Conservation (phyloP, 2,113 vertebrate genomes). For the Atlantisia rogersi region DNA sequence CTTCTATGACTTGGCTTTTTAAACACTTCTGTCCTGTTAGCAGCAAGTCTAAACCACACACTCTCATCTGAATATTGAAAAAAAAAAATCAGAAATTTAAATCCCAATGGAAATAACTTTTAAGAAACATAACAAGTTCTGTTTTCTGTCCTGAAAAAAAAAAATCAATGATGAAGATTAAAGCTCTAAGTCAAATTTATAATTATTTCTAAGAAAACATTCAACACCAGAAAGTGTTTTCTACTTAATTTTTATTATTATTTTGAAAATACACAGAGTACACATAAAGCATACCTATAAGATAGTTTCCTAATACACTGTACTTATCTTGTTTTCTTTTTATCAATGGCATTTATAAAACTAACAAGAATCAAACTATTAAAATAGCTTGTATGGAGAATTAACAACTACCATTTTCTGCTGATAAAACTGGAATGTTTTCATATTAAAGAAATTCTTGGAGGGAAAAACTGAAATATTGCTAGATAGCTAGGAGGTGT, state of each 20-base stretch:
- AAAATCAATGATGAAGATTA: not conserved
- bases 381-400: not conserved
- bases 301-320: not conserved
- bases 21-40: not conserved
- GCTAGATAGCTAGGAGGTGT: fast-evolving
- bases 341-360: not conserved
- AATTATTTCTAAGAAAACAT: not conserved
- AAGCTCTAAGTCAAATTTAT: not conserved
- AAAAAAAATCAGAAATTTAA: not conserved
- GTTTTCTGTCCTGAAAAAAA: not conserved
- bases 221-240: not conserved
- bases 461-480: not conserved
- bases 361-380: not conserved
- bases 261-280: not conserved
- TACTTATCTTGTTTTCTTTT: not conserved
- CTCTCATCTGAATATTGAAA: not conserved
- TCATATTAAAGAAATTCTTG: not conserved
- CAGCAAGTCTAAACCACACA: not conserved
- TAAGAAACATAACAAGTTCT: not conserved
- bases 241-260: not conserved
- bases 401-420: not conserved
- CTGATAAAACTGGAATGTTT: not conserved
- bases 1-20: not conserved
- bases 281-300: not conserved
- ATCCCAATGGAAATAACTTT: not conserved